Percentiles rank a stretch among this genome's conserved stretches.
phyloP scores from a whole-genome alignment of 2,888 invertebrate genomes.

The Peribatodes rhomboidaria region DNA sequence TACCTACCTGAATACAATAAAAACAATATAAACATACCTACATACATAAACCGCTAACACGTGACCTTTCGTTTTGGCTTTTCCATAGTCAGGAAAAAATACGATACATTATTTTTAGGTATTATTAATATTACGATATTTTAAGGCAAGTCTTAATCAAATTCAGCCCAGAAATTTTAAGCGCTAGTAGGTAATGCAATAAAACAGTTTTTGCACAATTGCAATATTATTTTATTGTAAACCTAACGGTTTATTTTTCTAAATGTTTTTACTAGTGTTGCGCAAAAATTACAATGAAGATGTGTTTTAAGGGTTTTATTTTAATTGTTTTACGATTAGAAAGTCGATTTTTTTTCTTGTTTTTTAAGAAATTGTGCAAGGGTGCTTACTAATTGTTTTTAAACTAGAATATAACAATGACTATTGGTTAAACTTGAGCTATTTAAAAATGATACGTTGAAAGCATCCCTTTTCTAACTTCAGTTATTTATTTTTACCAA shows the following conservation, averaged over 20 bases:
- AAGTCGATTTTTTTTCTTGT: conserved; percentile 50
- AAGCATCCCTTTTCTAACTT: too few species aligned
- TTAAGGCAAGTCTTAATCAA: too few species aligned
- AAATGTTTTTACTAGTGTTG: conserved; percentile 31
- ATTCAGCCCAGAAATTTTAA: too few species aligned
- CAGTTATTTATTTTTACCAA: too few species aligned
- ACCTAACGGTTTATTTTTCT: conserved; percentile 33
- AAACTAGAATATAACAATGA: background rate
- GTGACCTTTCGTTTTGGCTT: too few species aligned
- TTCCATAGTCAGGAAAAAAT: too few species aligned
- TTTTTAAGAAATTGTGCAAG: background rate
- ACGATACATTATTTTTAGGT: too few species aligned
- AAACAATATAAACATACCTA: too few species aligned
- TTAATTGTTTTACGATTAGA: conserved; percentile 60
- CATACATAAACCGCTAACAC: too few species aligned
- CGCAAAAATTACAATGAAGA: conserved; percentile 55
- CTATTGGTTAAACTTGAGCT: background rate
- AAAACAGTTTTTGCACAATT: conserved; percentile 41
- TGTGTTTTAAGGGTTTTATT: conserved; percentile 33
- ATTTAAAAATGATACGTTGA: too few species aligned
- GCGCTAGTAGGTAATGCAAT: conserved; percentile 30
- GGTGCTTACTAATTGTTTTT: background rate
- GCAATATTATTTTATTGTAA: conserved; percentile 13
- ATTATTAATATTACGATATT: too few species aligned
- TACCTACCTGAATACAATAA: too few species aligned